Conservation (phyloP, 2,888 invertebrate genomes). For the Eurytoma californica region DNA sequence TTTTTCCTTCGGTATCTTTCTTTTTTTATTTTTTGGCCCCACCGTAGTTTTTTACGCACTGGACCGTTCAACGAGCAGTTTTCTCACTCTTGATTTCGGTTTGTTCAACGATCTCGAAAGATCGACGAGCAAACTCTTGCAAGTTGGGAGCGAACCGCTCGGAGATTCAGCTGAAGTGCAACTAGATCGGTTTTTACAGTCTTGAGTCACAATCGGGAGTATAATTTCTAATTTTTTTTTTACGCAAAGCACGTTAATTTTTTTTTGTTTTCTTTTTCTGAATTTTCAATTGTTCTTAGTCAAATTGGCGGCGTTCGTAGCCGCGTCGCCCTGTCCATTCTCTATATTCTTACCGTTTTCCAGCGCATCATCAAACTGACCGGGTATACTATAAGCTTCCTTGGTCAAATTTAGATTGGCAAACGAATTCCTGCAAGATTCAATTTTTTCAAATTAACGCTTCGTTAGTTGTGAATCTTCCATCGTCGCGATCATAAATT, state of each 20-base stretch:
- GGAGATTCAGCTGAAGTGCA: conserved; percentile 64
- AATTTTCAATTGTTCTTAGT: conserved; percentile 64
- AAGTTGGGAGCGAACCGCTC: conserved; percentile 51
- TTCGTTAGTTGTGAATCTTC: neutral
- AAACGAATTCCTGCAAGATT: conserved; percentile 62
- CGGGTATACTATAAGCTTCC: conserved; percentile 64
- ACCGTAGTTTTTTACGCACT: conserved; percentile 67
- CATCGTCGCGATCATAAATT: conserved; percentile 19
- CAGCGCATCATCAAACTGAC: conserved; percentile 70
- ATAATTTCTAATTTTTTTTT: conserved; percentile 38
- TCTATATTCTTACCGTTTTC: conserved; percentile 67
- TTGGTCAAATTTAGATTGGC: conserved; percentile 63
- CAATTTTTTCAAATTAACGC: conserved; percentile 41
- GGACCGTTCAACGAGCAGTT: conserved; percentile 61
- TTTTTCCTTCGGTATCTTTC: conserved; percentile 28
- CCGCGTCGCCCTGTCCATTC: conserved; percentile 69
- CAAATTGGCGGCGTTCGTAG: conserved; percentile 60
- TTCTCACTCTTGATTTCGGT: neutral
- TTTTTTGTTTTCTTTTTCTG: conserved; percentile 12
- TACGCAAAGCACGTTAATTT: neutral
- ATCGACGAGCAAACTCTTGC: neutral
- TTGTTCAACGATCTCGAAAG: no score
- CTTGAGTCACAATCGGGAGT: conserved; percentile 70
- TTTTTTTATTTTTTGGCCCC: conserved; percentile 67
- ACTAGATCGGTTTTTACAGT: conserved; percentile 69